Evolutionary conservation across 2,888 invertebrate species (phyloP), one percentile per base, ranked within the genome.

Genomic region (Pammene aurita): DNA sequence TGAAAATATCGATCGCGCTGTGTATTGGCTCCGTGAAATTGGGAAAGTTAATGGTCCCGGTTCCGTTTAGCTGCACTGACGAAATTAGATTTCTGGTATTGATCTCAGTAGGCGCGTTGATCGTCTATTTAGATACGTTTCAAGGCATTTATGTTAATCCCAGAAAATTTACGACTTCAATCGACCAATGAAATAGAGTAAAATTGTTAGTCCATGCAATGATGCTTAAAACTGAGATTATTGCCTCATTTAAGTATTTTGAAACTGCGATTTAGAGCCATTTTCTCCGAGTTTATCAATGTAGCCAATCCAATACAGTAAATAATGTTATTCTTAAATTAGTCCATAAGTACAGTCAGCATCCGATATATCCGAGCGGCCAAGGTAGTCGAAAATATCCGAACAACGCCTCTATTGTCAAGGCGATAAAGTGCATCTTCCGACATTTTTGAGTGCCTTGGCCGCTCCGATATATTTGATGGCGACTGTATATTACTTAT

Each of bases 1-100:
- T 68, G 63, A 68, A 52, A 63, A 63, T 57, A 50, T 68, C 63
- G 57, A 57, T 41, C 57, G 48, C 44, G 10, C 50, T 63, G 63
- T 35, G 50, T 38, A 50, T 41, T 42, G 35, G 48, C 42, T 16
- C 42, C 42, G 35, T 55, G 63, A 55, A 64, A 64, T 64, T 64
- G 63, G 63, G 63, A 52, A 55, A 64, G 63, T 64, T 64, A 64
- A 64, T 64, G 63, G 63, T 64, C 55, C 52, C 63, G 44, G 14
- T 64, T 64, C 63, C 62, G 62, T 62, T 62, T 62, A 62, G 62
- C 52, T 62, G 62, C 62, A 62, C 50, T 26, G 62, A 34, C 62
- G 62, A 62, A 41, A 62, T 62, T 62, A 62, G 55, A 64, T 64
- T 55, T 42, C 34, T 55, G 63, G 44, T 63, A 54, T 64, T 42